Evolutionary conservation across 2,113 vertebrate species (phyloP), one percentile per base, ranked within the genome.

Genomic region (Corythornis vintsioides): DNA sequence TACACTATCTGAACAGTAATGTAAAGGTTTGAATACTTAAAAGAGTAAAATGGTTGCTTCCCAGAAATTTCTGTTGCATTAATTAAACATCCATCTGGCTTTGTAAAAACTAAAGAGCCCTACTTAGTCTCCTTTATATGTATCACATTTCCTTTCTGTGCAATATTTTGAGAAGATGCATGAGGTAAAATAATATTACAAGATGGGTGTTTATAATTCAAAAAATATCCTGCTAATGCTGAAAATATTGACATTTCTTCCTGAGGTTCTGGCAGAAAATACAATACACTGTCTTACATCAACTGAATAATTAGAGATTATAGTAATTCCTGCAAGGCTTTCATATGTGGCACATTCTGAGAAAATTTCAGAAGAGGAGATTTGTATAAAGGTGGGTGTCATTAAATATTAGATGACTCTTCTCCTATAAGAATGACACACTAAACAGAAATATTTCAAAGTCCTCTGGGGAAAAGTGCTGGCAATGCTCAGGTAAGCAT

Each of bases 241-340:
- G 77, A 90, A 96, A 95, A 71, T 93, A 95, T 94, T 96, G 94
- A 94, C 88, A 88, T 91, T 95, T 90, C 73, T 92, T 93, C 88
- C 74, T 38, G 67, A 86, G 86, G 50, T 90, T 94, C 88, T 95
- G 80, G 73, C 38, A 89, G 84, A 94, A 95, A 95, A 94, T 91
- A 87, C 69, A 91, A 94, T 93, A 86, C 56, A 61, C 61, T 74
- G 82, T 40, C 61, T 95, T 88, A 77, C 13, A 24, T 89, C 92
- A 92, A 80, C 70, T 83, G 85, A 93, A 95, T 95, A 96, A 91
- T 94, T 95, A 92, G 64, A 96, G 90, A 95, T 95, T 93, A 94
- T 33, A 92, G 66, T 89, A 91, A 93, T 92, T 96, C 87, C 89
- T 83, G 61, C 57, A 92, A 93, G 61, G 88, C 72, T 94, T 93